Percentiles rank a stretch among this genome's conserved stretches.
phyloP scores from a whole-genome alignment of 2,888 invertebrate genomes.

The Eurytoma californica region DNA sequence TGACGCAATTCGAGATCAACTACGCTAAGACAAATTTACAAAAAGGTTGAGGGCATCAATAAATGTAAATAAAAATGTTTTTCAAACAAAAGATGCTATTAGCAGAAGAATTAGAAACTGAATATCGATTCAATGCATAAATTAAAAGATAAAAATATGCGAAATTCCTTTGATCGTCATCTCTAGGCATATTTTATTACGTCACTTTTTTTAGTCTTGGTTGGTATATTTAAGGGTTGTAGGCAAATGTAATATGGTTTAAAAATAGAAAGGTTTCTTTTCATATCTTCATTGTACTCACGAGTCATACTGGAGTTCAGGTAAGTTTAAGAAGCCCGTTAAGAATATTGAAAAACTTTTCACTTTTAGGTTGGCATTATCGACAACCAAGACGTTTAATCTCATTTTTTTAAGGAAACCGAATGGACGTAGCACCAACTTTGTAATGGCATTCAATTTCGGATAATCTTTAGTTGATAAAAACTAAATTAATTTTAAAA shows the following conservation, averaged over 20 bases:
- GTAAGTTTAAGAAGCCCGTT: neutral
- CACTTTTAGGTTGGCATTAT: neutral
- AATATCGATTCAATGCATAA: too few species aligned
- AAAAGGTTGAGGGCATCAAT: neutral
- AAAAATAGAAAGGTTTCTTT: neutral
- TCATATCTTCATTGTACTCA: neutral
- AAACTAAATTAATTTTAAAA: neutral
- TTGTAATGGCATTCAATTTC: neutral
- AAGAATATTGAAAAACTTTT: slow-evolving; percentile 8
- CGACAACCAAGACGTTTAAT: neutral
- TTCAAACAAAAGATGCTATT: too few species aligned
- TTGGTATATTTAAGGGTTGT: neutral
- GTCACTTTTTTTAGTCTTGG: neutral
- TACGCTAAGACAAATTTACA: neutral
- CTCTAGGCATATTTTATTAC: neutral
- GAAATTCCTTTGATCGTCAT: too few species aligned
- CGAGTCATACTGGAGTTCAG: neutral
- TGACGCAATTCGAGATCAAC: too few species aligned
- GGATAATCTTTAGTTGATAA: neutral
- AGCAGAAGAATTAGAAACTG: too few species aligned
- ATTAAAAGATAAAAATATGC: too few species aligned
- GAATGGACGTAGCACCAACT: neutral
- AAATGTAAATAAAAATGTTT: too few species aligned
- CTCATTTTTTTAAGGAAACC: neutral
- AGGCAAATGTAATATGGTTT: neutral